phyloP scores from a whole-genome alignment of 2,888 invertebrate genomes.

The Nephrocerus scutellatus region DNA sequence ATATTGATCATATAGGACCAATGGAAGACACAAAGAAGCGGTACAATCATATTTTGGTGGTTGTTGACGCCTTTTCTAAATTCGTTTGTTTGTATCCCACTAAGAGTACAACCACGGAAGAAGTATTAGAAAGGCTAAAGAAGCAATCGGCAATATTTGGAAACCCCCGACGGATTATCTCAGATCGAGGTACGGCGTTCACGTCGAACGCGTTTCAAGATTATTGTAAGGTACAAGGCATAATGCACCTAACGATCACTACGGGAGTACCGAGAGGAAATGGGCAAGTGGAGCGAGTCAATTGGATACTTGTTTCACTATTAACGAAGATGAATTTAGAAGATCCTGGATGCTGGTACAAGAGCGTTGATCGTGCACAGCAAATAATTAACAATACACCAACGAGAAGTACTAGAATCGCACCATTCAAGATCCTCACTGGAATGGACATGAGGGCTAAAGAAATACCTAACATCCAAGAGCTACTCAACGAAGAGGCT shows the following conservation, averaged over 20 bases:
- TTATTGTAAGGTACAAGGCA: slow-evolving; percentile 24
- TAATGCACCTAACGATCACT: not conserved
- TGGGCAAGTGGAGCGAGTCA: slow-evolving; percentile 8
- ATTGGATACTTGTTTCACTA: slow-evolving; percentile 2
- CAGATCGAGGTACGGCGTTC: slow-evolving; percentile 38
- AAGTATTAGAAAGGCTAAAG: slow-evolving; percentile 32
- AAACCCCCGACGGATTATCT: slow-evolving; percentile 29
- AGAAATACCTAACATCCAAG: not conserved
- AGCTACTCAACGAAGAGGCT: slow-evolving; percentile 4
- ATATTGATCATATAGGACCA: slow-evolving; percentile 38
- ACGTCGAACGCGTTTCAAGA: slow-evolving; percentile 32
- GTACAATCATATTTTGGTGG: slow-evolving; percentile 32
- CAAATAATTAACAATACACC: slow-evolving; percentile 3
- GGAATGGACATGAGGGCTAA: slow-evolving; percentile 1
- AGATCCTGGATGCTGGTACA: slow-evolving; percentile 2
- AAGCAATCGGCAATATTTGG: too few relatives aligned
- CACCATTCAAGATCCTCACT: slow-evolving; percentile 6
- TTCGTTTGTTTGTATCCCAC: slow-evolving; percentile 37
- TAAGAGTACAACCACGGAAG: slow-evolving; percentile 27
- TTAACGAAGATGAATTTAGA: slow-evolving; percentile 2
- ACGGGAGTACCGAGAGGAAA: slow-evolving; percentile 4
- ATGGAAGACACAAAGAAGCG: slow-evolving; percentile 28
- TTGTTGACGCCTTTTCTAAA: slow-evolving; percentile 35
- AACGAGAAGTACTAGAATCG: slow-evolving; percentile 1
- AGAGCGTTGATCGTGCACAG: not conserved